A percentile compares a stretch with the other conserved stretches of the same genome.
phyloP scores from a whole-genome alignment of 64 coral and sea anemone species.

The Pocillopora damicornis region DNA sequence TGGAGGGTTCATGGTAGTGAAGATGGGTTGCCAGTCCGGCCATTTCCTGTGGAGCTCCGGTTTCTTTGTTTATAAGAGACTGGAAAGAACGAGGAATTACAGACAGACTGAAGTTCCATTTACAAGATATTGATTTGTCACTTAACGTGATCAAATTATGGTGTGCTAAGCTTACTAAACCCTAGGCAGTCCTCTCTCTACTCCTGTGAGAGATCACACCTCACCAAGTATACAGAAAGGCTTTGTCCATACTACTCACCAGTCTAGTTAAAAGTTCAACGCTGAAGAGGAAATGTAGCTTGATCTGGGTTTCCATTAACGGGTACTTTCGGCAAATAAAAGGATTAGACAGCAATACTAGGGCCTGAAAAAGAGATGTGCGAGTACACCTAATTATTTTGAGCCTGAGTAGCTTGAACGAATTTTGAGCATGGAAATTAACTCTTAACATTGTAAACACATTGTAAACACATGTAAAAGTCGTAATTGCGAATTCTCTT shows the following conservation, averaged over 20 bases:
- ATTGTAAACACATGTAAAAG: neutral
- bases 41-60: constrained; percentile 68
- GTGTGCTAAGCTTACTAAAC: too few species aligned
- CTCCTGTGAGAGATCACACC: too few species aligned
- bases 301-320: constrained; percentile 54
- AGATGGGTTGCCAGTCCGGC: constrained; percentile 75
- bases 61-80: constrained; percentile 59
- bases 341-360: constrained; percentile 61
- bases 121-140: too few species aligned
- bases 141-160: too few species aligned
- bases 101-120: too few species aligned
- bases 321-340: constrained; percentile 67
- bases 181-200: too few species aligned
- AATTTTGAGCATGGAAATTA: too few species aligned
- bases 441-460: neutral
- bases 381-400: neutral
- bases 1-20: constrained; percentile 84
- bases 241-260: constrained; percentile 13
- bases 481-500: too few species aligned
- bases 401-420: neutral
- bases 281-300: constrained; percentile 84
- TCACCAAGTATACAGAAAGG: neutral
- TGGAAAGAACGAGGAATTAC: neutral
- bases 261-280: constrained; percentile 70
- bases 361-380: constrained; percentile 6